Percentiles rank a stretch among this genome's conserved stretches.
Evolutionary conservation across 2,797 vertebrate genomes (phyloP).

Genomic region (Phoeniculus purpureus): DNA sequence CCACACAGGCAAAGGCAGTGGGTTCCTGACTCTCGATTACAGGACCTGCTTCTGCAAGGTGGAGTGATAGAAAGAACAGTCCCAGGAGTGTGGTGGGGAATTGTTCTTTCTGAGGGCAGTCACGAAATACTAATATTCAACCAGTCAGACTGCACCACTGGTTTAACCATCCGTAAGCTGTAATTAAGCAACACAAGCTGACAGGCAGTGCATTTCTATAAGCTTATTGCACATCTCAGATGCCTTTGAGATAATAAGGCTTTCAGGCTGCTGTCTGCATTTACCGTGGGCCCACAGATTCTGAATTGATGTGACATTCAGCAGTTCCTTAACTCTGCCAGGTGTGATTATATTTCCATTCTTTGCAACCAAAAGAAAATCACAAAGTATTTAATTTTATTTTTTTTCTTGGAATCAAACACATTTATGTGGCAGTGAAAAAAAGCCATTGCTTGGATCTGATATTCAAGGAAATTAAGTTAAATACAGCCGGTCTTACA

Average conservation of each 20-base stretch:
- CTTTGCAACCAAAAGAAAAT: conserved; percentile 4
- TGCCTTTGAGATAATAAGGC: neutral
- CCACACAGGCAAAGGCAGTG: neutral
- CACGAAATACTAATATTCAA: neutral
- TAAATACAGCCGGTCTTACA: neutral
- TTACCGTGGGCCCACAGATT: neutral
- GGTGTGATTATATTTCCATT: neutral
- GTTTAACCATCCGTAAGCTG: neutral
- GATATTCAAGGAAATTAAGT: neutral
- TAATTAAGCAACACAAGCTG: neutral
- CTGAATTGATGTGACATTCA: neutral
- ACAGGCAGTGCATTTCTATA: neutral
- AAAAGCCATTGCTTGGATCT: neutral
- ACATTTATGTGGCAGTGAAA: neutral
- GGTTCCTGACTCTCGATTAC: neutral
- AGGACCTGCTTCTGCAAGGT: neutral
- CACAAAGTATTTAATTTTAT: neutral
- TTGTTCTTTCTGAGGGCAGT: neutral
- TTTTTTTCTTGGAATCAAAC: neutral
- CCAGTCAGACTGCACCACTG: neutral
- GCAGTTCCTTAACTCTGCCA: neutral
- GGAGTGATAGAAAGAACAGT: neutral
- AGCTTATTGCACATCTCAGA: neutral
- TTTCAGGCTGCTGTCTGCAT: neutral
- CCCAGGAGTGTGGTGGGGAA: neutral